phyloP scores from a whole-genome alignment of 1,140 invertebrate species.

The Uloborus diversus region DNA sequence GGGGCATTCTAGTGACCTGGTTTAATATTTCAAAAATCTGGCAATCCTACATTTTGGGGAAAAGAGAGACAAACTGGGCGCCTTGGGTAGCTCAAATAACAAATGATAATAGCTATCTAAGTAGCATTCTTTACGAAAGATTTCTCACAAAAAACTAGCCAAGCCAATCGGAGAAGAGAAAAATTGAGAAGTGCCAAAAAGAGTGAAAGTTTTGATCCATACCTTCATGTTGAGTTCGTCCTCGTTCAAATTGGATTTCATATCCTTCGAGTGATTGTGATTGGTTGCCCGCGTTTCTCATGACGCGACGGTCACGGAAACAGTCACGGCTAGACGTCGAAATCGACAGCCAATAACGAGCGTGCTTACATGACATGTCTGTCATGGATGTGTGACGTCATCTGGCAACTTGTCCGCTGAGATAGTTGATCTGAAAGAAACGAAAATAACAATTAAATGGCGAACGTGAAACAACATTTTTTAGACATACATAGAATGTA shows the following conservation, averaged over 20 bases:
- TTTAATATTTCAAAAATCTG: background rate
- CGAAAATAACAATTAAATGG: no score
- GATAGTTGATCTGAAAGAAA: no score
- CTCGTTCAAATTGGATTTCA: constrained; percentile 35
- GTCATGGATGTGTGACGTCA: background rate
- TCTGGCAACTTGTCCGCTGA: no score
- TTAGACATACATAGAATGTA: no score
- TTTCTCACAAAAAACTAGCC: background rate
- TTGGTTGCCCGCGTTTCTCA: constrained; percentile 26
- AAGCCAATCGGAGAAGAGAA: background rate
- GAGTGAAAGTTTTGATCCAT: background rate
- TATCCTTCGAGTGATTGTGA: constrained; percentile 22
- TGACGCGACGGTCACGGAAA: constrained; percentile 24
- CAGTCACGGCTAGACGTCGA: constrained; percentile 13
- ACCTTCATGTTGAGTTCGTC: constrained; percentile 47
- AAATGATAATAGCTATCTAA: background rate
- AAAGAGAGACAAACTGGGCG: background rate
- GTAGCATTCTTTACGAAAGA: background rate
- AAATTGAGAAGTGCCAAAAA: background rate
- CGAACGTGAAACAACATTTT: no score
- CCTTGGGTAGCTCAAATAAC: background rate
- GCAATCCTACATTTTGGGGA: background rate
- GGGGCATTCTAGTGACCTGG: no score
- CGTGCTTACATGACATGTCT: background rate
- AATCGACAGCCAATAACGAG: constrained; percentile 12